A percentile compares a stretch with the other conserved stretches of the same genome.
These are phyloP conservation scores for Nyctereutes procyonoides DNA, from an alignment of 2,113 vertebrate genomes.

Conservation along the genomic window DNA sequence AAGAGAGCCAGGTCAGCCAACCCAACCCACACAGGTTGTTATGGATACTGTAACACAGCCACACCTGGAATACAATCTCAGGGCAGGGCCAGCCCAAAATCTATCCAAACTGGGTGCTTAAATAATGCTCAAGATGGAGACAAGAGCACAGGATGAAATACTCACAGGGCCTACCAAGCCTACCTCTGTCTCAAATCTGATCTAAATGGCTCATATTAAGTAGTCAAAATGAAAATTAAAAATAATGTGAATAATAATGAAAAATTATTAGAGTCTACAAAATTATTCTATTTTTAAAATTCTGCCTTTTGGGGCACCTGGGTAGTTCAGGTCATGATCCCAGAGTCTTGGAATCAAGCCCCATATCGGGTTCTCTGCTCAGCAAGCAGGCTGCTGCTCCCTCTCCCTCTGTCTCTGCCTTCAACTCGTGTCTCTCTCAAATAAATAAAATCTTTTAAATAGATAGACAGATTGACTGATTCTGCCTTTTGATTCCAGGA, in stretches of 20 bases:
- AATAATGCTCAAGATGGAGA: background rate
- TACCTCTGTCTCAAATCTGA: background rate
- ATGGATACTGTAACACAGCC: background rate
- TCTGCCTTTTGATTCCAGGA: background rate
- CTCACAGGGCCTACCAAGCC: background rate
- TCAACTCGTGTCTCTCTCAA: background rate
- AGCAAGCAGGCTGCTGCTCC: background rate
- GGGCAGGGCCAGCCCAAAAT: background rate
- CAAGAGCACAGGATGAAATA: accelerated
- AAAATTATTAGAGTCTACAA: background rate
- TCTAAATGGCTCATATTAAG: background rate
- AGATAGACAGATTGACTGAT: no score
- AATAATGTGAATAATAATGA: background rate
- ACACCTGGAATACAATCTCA: background rate
- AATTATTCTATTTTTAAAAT: background rate
- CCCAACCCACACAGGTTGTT: background rate
- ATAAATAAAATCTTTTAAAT: background rate
- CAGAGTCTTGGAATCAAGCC: no score
- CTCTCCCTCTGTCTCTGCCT: background rate
- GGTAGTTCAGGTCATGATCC: no score
- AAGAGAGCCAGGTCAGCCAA: background rate
- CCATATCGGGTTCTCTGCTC: no score
- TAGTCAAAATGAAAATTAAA: background rate
- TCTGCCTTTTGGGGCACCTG: background rate
- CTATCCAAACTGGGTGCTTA: background rate